Evolutionary conservation across 64 coral and sea anemone genomes (phyloP).

Genomic region (Montipora capricornis): DNA sequence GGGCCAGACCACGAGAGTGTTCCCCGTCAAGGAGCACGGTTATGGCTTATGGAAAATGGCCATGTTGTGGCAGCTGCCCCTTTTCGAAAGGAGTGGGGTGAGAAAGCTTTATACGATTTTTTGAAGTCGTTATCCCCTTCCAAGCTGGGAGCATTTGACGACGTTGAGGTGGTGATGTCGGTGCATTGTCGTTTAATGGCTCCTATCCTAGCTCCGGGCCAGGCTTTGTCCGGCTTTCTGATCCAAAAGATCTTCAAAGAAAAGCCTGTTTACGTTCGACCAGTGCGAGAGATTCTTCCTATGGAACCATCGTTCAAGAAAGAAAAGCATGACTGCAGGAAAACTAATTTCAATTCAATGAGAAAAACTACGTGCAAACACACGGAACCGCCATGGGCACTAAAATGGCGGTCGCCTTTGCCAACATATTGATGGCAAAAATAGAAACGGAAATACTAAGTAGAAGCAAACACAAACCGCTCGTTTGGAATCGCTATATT

Average conservation of each 20-base stretch:
- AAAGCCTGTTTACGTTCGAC: slow-evolving; percentile 68
- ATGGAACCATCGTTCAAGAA: slow-evolving; percentile 39
- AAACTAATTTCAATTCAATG: too few species aligned
- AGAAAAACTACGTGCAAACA: too few species aligned
- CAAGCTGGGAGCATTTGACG: slow-evolving; percentile 34
- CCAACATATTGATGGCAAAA: too few species aligned
- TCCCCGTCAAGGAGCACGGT: slow-evolving; percentile 42
- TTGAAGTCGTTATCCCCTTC: too few species aligned
- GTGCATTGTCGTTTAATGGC: slow-evolving; percentile 40
- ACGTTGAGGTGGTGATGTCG: slow-evolving; percentile 56
- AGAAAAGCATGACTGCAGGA: slow-evolving; percentile 44
- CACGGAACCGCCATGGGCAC: too few species aligned
- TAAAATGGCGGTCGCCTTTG: too few species aligned
- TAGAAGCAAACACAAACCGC: too few species aligned
- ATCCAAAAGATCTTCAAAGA: slow-evolving; percentile 79
- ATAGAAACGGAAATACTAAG: too few species aligned
- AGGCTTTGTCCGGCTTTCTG: slow-evolving; percentile 52
- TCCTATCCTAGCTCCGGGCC: background rate
- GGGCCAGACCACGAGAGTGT: background rate
- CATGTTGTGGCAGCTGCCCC: slow-evolving; percentile 27
- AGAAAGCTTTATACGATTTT: too few species aligned
- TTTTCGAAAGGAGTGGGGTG: too few species aligned
- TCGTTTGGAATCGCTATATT: too few species aligned
- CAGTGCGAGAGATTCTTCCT: slow-evolving; percentile 14
- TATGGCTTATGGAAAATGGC: slow-evolving; percentile 45